Conservation (phyloP, 1,140 invertebrate genomes). For the Archegozetes longisetosus region DNA sequence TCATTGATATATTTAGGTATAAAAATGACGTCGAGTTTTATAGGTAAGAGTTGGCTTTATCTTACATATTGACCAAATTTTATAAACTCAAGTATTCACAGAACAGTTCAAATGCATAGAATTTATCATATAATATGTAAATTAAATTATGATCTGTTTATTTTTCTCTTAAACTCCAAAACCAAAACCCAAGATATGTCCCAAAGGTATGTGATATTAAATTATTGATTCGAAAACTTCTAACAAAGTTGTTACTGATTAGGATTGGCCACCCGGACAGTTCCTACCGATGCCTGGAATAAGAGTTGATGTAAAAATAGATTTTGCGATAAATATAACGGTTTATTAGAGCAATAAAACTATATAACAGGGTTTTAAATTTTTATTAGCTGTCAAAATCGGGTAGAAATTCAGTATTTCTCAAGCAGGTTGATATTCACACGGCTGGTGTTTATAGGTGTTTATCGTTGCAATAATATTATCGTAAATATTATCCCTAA, state of each 20-base stretch:
- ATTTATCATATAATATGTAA: too few relatives aligned
- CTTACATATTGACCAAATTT: too few relatives aligned
- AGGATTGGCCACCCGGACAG: slow-evolving; percentile 22
- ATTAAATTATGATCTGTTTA: too few relatives aligned
- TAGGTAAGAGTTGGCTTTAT: too few relatives aligned
- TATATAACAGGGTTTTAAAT: too few relatives aligned
- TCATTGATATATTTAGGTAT: slow-evolving; percentile 19
- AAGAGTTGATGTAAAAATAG: slow-evolving; percentile 22
- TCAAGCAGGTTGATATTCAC: slow-evolving; percentile 22
- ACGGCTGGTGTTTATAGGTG: slow-evolving; percentile 20
- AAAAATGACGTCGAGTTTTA: slow-evolving; percentile 22
- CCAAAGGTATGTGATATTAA: slow-evolving; percentile 12
- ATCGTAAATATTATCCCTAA: too few relatives aligned
- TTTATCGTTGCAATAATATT: too few relatives aligned
- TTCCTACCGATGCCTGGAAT: slow-evolving; percentile 22
- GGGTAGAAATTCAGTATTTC: slow-evolving; percentile 22
- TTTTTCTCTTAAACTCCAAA: not conserved
- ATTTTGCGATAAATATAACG: slow-evolving; percentile 3
- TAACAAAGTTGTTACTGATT: not conserved
- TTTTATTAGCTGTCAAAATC: slow-evolving; percentile 25
- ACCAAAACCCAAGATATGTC: slow-evolving; percentile 9
- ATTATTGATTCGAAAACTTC: too few relatives aligned
- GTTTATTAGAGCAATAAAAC: slow-evolving; percentile 1
- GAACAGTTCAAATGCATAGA: too few relatives aligned
- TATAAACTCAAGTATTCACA: too few relatives aligned